Evolutionary conservation across 2,797 vertebrate species (phyloP), one percentile per base, ranked within the genome.

Genomic region (Karalla daura): DNA sequence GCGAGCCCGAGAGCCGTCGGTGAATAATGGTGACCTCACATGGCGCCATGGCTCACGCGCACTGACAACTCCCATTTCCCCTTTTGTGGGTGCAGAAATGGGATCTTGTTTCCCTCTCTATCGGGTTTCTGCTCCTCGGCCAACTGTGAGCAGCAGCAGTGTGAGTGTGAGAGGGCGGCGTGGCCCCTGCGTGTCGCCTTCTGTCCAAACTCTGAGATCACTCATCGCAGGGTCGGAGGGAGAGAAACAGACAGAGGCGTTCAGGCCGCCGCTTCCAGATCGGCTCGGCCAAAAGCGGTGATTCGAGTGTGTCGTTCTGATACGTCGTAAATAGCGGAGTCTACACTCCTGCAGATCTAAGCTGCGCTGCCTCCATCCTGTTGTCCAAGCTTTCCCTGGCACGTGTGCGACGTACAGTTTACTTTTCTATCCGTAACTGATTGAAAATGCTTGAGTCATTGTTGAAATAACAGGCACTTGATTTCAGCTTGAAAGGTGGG

Each of bases 21-120:
- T 76, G 73, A 76, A 59, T 63, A 62, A 80, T 28, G 50, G 79
- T 58, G 85, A 81, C 80, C 76, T 80, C 74, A 75, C 63, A 58
- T 5, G 30, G 51, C 18, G 37, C 71, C 30, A 24, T 11, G 51
- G 25, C 70, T 70, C 55, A 43, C 47, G 50, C 65, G 71, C 59
- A 60, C 33, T 17, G 70, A 76, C 71, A 59, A 47, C 59, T 60
- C 47, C 44, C 37, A 47, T 59, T 53, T 67, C 70, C 49, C n/a
- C 18, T 59, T 63, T 60, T 30, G 21, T 33, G 18, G 41, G 70
- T n/a, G 65, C 30, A 24, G 58, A 59, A 63, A 82, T 56, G 14
- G 62, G 72, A 76, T 67, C 70, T 65, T 43, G 44, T 83, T 70
- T n/a, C n/a, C 63, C 40, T 75, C 41, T 44, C 9, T 35, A 70